These are phyloP conservation scores for Gallinago nigripennis DNA, from an alignment of 2,797 vertebrate genomes.

Conservation along the genomic window DNA sequence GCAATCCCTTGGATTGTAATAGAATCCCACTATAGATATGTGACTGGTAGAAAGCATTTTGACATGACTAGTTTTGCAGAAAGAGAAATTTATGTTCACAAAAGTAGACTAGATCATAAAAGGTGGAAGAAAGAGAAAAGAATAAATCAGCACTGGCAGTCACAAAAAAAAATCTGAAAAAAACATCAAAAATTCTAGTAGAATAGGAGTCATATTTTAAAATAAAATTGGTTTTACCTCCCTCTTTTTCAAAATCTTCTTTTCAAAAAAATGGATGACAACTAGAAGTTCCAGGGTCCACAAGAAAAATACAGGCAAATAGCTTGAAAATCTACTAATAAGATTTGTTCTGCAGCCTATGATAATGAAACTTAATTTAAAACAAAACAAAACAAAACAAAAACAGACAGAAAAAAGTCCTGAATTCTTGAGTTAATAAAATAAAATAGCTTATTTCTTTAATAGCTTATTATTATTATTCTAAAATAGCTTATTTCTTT, in stretches of 20 bases:
- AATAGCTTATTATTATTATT: too few relatives aligned
- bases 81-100: neutral
- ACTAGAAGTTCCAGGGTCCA: neutral
- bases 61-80: neutral
- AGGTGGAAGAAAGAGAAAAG: neutral
- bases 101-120: neutral
- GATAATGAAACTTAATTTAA: neutral
- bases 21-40: neutral
- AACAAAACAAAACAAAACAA: too few relatives aligned
- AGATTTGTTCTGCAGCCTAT: neutral
- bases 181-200: neutral
- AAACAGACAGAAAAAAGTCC: too few relatives aligned
- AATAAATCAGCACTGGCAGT: neutral
- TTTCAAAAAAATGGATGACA: neutral
- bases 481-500: neutral
- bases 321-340: neutral
- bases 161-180: neutral
- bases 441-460: neutral
- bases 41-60: neutral
- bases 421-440: neutral
- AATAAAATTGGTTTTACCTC: neutral
- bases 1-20: constrained; percentile 28
- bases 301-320: neutral
- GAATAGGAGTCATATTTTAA: neutral
- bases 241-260: neutral